phyloP scores from a whole-genome alignment of 2,797 vertebrate species.

The Pantherophis alleghaniensis region DNA sequence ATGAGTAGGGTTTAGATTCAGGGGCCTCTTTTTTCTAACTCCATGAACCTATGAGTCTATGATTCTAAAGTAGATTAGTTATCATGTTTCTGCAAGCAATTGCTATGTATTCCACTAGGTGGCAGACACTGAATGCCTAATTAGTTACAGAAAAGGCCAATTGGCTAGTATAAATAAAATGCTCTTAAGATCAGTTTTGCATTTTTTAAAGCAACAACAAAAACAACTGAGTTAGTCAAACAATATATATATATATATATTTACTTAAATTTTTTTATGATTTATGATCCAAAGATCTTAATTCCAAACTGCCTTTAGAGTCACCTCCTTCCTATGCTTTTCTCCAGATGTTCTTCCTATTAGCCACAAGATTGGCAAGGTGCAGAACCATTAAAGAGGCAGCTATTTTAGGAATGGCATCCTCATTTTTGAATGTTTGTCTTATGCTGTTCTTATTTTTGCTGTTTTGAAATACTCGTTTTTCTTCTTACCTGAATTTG shows the following conservation, averaged over 20 bases:
- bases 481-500: background rate
- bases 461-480: background rate
- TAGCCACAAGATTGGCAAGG: background rate
- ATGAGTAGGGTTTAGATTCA: background rate
- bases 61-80: background rate
- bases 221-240: background rate
- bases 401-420: background rate
- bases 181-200: background rate
- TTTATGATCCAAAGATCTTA: background rate
- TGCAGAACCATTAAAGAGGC: background rate
- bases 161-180: background rate
- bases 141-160: background rate
- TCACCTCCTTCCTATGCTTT: background rate
- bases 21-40: background rate
- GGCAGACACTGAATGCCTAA: background rate
- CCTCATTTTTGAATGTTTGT: background rate
- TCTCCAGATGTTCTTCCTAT: background rate
- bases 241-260: too few species aligned
- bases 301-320: background rate
- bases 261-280: background rate
- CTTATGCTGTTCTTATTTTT: background rate
- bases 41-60: background rate
- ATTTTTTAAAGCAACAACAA: background rate
- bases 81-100: background rate
- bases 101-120: background rate